These are phyloP conservation scores for Porites rus DNA, from an alignment of 92 coral and sea anemone species.

Conservation along the genomic window DNA sequence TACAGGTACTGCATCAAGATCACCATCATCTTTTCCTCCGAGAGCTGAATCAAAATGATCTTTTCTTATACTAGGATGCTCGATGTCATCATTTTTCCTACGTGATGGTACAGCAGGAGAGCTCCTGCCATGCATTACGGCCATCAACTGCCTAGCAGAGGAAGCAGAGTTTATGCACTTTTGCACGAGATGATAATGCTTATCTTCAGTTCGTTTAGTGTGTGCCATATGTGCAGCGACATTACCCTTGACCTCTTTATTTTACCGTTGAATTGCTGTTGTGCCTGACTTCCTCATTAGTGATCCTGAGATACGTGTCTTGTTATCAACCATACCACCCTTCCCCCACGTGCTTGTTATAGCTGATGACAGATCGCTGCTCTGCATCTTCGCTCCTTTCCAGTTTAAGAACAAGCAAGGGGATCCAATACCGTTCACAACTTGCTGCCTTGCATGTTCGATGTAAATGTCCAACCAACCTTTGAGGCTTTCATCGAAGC, in stretches of 20 bases:
- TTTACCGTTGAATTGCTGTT: slow-evolving; percentile 12
- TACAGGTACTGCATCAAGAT: background rate
- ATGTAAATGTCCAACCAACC: slow-evolving; percentile 6
- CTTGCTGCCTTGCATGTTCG: background rate
- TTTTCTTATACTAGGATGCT: background rate
- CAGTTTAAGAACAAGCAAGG: background rate
- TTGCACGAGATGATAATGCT: slow-evolving; percentile 10
- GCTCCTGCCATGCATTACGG: slow-evolving; percentile 15
- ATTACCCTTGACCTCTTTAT: slow-evolving; percentile 17
- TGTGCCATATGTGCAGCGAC: slow-evolving; percentile 30
- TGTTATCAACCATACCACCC: slow-evolving; percentile 24
- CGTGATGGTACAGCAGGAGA: background rate
- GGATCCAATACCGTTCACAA: background rate
- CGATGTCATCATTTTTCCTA: background rate
- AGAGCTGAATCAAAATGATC: background rate
- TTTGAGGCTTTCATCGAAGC: slow-evolving; percentile 14
- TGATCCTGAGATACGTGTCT: background rate
- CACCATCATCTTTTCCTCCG: background rate
- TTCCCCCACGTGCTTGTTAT: slow-evolving; percentile 20
- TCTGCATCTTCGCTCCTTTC: slow-evolving; percentile 9
- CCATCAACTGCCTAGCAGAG: slow-evolving; percentile 1
- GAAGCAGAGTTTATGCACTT: slow-evolving; percentile 19
- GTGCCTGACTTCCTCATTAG: slow-evolving; percentile 23
- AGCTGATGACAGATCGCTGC: slow-evolving; percentile 17
- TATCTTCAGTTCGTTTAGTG: slow-evolving; percentile 24